Percentiles rank a stretch among this genome's conserved stretches.
These are phyloP conservation scores for Propithecus perrieri DNA, from an alignment of 2,797 vertebrate genomes.

Conservation along the genomic window DNA sequence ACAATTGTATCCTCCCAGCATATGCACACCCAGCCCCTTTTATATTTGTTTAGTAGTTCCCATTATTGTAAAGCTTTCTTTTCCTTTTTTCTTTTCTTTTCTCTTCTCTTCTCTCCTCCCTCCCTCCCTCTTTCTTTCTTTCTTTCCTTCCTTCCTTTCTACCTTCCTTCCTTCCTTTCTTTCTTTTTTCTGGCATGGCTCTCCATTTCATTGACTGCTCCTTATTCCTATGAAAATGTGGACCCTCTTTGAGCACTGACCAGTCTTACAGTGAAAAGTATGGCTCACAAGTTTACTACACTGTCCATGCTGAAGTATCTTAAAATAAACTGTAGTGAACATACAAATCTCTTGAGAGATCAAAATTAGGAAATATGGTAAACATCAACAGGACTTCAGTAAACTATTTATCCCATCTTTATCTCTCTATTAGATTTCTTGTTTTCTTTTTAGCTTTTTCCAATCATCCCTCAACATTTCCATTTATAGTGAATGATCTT, in stretches of 20 bases:
- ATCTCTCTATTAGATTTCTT: background rate
- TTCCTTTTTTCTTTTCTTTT: background rate
- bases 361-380: constrained; percentile 2
- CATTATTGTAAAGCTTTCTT: background rate
- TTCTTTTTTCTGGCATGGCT: background rate
- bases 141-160: no score
- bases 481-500: background rate
- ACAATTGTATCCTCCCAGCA: background rate
- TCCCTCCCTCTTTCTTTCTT: no score
- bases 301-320: background rate
- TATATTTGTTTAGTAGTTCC: background rate
- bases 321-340: background rate
- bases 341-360: background rate
- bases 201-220: background rate
- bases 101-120: no score
- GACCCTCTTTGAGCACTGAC: background rate
- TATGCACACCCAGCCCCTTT: background rate
- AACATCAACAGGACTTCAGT: background rate
- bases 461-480: background rate
- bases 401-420: background rate
- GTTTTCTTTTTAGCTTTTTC: background rate
- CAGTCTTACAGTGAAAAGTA: background rate
- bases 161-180: no score
- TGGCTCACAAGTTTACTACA: background rate
- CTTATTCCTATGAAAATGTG: background rate